These are phyloP conservation scores for Diadumene lineata DNA, from an alignment of 92 coral and sea anemone species.

Conservation along the genomic window DNA sequence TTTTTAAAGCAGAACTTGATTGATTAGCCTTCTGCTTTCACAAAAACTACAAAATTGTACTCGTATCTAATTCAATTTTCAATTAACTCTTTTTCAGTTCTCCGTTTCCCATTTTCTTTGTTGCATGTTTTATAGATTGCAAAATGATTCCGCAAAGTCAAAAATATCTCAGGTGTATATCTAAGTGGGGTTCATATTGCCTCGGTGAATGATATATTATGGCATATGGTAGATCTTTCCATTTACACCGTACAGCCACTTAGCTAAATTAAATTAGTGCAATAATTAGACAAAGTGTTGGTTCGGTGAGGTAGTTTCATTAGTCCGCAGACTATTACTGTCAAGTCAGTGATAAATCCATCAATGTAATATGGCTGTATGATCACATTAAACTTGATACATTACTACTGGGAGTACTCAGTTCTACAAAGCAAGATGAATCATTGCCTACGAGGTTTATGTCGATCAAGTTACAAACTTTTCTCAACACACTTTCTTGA, in stretches of 20 bases:
- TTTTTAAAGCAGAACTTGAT: no score
- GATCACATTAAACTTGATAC: background rate
- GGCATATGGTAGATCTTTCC: background rate
- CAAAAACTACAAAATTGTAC: no score
- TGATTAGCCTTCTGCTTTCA: no score
- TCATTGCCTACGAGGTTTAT: background rate
- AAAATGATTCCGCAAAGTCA: background rate
- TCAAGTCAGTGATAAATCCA: background rate
- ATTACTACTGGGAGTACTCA: background rate
- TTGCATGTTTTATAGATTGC: no score
- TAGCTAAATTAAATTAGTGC: constrained; percentile 11
- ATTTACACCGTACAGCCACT: background rate
- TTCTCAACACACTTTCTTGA: background rate
- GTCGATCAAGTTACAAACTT: background rate
- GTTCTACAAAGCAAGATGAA: background rate
- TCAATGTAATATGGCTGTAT: background rate
- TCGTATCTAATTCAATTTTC: no score
- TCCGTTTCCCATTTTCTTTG: background rate
- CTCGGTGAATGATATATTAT: background rate
- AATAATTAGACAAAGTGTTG: constrained; percentile 11
- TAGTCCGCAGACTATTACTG: constrained; percentile 1
- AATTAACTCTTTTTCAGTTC: background rate
- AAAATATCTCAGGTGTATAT: background rate
- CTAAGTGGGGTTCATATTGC: background rate
- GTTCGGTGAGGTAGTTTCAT: constrained; percentile 14